Evolutionary conservation across 2,888 invertebrate species (phyloP).

Genomic region (Anarsia innoxiella): DNA sequence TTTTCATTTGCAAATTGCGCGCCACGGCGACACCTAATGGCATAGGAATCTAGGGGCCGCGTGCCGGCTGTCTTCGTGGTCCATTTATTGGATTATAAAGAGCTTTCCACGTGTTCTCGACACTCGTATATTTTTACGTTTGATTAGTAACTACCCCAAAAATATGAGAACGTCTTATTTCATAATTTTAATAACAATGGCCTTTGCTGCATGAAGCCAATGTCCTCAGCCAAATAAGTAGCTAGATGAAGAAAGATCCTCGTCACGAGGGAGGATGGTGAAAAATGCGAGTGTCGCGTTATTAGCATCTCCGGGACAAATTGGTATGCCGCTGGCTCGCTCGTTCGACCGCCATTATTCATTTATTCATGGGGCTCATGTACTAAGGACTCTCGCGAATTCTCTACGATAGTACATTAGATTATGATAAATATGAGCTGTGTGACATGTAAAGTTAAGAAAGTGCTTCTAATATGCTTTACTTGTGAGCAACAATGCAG

Average conservation of each 20-base stretch:
- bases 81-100: constrained; percentile 58
- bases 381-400: constrained; percentile 42
- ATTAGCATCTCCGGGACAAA: constrained; percentile 62
- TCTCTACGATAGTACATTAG: constrained; percentile 21
- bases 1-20: constrained; percentile 74
- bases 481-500: too few relatives aligned
- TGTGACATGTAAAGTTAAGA: not conserved
- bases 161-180: too few relatives aligned
- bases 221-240: too few relatives aligned
- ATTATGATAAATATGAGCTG: constrained; percentile 10
- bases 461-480: too few relatives aligned
- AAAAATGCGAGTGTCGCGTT: constrained; percentile 61
- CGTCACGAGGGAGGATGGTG: constrained; percentile 43
- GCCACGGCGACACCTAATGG: constrained; percentile 68
- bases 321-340: constrained; percentile 63
- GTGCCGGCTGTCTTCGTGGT: constrained; percentile 26
- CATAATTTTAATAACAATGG: too few relatives aligned
- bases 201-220: too few relatives aligned
- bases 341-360: constrained; percentile 62
- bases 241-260: constrained; percentile 48
- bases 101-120: constrained; percentile 26
- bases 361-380: constrained; percentile 65
- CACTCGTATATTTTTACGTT: too few relatives aligned
- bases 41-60: constrained; percentile 60
- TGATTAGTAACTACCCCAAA: too few relatives aligned